phyloP scores from a whole-genome alignment of 2,797 vertebrate genomes.

The Distichodus sexfasciatus region DNA sequence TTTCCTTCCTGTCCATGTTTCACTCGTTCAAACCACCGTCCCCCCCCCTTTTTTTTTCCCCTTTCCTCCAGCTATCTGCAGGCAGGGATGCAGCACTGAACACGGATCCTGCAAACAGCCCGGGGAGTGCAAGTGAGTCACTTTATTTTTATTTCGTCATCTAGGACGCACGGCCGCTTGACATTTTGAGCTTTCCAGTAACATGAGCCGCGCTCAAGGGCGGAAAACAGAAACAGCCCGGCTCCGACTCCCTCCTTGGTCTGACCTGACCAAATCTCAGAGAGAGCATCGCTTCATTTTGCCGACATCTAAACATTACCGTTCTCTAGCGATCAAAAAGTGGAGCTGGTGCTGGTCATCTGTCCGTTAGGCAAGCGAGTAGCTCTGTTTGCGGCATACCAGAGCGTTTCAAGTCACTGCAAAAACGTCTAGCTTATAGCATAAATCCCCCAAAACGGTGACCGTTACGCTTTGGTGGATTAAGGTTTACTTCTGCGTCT shows the following conservation, averaged over 20 bases:
- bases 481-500: no score
- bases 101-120: constrained; percentile 93
- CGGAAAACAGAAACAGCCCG: constrained; percentile 73
- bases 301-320: no score
- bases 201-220: constrained; percentile 13
- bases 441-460: no score
- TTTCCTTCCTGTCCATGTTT: background rate
- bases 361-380: no score
- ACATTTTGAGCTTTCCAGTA: constrained; percentile 13
- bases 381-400: no score
- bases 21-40: no score
- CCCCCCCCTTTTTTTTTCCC: constrained; percentile 15
- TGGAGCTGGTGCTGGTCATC: no score
- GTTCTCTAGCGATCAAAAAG: no score
- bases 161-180: constrained; percentile 10
- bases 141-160: constrained; percentile 28
- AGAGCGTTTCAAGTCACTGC: no score
- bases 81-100: constrained; percentile 94
- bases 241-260: constrained; percentile 68
- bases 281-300: no score
- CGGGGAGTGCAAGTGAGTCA: constrained; percentile 92
- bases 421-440: no score
- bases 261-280: constrained; percentile 75
- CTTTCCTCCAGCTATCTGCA: constrained; percentile 87
- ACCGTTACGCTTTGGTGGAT: no score